These are phyloP conservation scores for mouse (Mus musculus) DNA, from an alignment of 2,113 vertebrate genomes.

Conservation along the genomic window GRCm39 chr14:89619001-89619500, in stretches of 20 bases:
- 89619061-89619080: too few species aligned
- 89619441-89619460: background rate
- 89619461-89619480: background rate
- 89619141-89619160: background rate
- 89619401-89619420: background rate
- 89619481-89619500: background rate
- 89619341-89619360: background rate
- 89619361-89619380: background rate
- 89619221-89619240: background rate
- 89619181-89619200: background rate
- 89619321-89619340: background rate
- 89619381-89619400: background rate
- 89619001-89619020: background rate
- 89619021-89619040: too few species aligned
- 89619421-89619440: background rate
- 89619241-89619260: background rate
- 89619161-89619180: background rate
- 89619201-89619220: background rate
- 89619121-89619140: background rate
- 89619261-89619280: background rate
- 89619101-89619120: too few species aligned
- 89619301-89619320: background rate
- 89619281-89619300: background rate
- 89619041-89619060: too few species aligned
- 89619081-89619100: too few species aligned